Evolutionary conservation across 2,888 invertebrate species (phyloP), one percentile per base, ranked within the genome.

Genomic region (Stenoptilia bipunctidactyla): DNA sequence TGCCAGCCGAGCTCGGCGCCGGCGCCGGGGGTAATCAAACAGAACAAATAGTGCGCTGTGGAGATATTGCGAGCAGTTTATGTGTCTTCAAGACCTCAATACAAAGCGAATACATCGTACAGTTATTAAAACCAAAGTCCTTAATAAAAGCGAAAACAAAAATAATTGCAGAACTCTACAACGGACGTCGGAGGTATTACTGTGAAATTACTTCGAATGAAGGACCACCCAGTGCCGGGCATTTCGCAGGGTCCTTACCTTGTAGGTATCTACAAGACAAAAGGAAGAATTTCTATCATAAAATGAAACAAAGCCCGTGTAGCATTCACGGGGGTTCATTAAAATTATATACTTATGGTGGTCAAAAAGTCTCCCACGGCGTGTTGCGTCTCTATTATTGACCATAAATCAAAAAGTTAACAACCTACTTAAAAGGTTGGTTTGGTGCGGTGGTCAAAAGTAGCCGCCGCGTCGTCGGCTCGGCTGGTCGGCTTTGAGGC

Each of bases 401-500:
- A 72, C 71, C 74, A 79, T 83, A 82, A 83, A 83, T 83, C 83
- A 82, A 82, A 83, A 83, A 76, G 77, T 82, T 83, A 83, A 83
- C 83, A 82, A 83, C 83, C 77, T 82, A 76, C 80, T 82, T 82
- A 83, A 80, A 80, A 83, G 80, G 73, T 72, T 68, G 70, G 79
- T 80, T 83, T 83, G 80, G 77, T 79, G 56, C 54, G 66, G 49
- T 53, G 64, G 71, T 80, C 80, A 82, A 83, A 34, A 83, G 79
- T 73, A 51, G 52, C 80, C 42, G 39, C 12, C 79, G 77, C 79
- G 77, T 59, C 75, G 70, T 60, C 67, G 61, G 51, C 53, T 52
- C 57, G 69, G 63, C 67, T 63, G 59, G 66, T 49, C 53, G 64
- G 55, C 52, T 40, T 51, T 52, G 64, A 64, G 70, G 67, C 65